Evolutionary conservation across 2,113 vertebrate species (phyloP), one percentile per base, ranked within the genome.

Genomic region (Carlito syrichta): DNA sequence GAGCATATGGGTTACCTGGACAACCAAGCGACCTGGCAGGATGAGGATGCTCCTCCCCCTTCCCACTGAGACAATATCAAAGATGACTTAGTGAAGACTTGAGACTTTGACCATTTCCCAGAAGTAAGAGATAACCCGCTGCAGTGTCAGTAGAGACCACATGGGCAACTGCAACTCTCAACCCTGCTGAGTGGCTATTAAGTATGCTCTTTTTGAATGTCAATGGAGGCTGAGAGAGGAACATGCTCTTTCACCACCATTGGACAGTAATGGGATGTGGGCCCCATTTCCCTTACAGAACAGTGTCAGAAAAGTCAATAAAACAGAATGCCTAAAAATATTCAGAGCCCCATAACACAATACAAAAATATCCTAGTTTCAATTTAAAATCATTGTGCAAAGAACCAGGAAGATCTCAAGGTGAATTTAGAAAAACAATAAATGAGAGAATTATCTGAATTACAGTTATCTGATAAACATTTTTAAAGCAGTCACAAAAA

Each of bases 241-340:
- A 27, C 56, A 30, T n/a, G 8, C 4, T 7, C 54, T 17, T 43
- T 38, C 7, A 16, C 5, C 38, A 10, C 40, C 13, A 10, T 5
- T 25, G 40, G 20, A 1, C 30, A 12, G 69, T 4, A 25, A 19
- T 12, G 30, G 74, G 32, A 30, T 9, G 1, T 35, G 40, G n/a
- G 69, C 19, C 13, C 12, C 5, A 45, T 12, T 0, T 40, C 5
- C 30, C 69, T 1, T 0, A 9, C 22, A 62, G 71, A n/a, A 13
- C 32, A 5, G 14, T 8, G 56, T 60, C 54, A n/a, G 56, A 50
- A 32, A 45, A 27, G 5, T 13, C 43, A 27, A 23, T 20, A 5
- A 58, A 74, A 77, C 22, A 50, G 32, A 35, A 87, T 38, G 25
- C 8, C 40, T 58, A 58, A 30, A 9, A 30, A 48, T 14, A 8